phyloP scores from a whole-genome alignment of 2,888 invertebrate genomes.

The Andrena trimmerana region DNA sequence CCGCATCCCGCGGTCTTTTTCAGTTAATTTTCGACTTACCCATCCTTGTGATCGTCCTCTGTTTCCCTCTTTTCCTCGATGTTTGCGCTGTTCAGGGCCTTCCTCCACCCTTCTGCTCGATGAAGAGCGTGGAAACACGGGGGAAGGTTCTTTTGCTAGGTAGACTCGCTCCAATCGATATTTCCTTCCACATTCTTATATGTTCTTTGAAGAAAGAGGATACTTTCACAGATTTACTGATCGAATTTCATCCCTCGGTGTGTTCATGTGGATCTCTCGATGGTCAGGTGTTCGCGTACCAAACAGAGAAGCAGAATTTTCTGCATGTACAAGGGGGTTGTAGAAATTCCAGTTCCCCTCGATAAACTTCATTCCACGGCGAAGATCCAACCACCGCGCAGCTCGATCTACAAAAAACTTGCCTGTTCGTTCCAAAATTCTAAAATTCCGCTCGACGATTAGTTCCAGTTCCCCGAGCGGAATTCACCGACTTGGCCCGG shows the following conservation, averaged over 20 bases:
- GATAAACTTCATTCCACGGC: too few species aligned
- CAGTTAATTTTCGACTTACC: conserved; percentile 59
- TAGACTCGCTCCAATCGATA: neutral
- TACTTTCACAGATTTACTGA: neutral
- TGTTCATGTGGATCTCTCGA: too few species aligned
- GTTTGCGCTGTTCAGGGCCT: neutral
- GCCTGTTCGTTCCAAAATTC: neutral
- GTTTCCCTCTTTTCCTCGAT: neutral
- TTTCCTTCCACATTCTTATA: neutral
- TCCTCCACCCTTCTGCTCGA: neutral
- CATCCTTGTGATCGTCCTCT: conserved; percentile 29
- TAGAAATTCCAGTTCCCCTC: too few species aligned
- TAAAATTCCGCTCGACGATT: conserved; percentile 2
- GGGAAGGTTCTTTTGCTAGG: neutral
- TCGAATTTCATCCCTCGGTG: neutral
- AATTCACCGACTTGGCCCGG: neutral
- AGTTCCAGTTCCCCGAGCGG: neutral
- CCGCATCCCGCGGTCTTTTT: conserved; percentile 34
- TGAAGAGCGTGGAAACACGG: neutral
- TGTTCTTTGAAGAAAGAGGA: neutral
- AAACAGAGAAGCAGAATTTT: neutral
- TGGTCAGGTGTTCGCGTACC: neutral
- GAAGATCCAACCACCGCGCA: too few species aligned
- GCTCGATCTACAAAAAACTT: too few species aligned
- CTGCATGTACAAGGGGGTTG: too few species aligned